These are phyloP conservation scores for Drosophila mimetica DNA, from an alignment of 2,888 invertebrate species.

Conservation along the genomic window DNA sequence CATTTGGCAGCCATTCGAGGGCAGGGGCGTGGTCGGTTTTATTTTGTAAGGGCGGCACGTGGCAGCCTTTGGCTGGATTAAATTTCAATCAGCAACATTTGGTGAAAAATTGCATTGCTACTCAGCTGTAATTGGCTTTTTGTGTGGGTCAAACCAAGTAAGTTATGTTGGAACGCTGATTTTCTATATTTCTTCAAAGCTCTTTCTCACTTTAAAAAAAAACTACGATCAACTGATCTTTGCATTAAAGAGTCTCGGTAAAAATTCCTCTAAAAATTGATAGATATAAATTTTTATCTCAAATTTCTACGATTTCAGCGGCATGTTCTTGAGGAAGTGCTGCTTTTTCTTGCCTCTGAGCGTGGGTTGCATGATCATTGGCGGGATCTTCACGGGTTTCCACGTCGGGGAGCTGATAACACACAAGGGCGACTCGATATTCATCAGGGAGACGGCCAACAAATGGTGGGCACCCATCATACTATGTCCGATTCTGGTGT, in stretches of 20 bases:
- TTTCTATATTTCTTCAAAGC: too few relatives aligned
- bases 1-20: constrained; percentile 20
- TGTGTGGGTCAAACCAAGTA: constrained; percentile 6
- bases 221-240: constrained; percentile 9
- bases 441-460: constrained; percentile 25
- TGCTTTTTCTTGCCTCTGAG: constrained; percentile 41
- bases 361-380: constrained; percentile 42
- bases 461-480: constrained; percentile 14
- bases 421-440: constrained; percentile 34
- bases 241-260: neutral
- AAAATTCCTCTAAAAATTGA: constrained; percentile 5
- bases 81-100: constrained; percentile 24
- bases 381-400: constrained; percentile 27
- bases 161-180: too few relatives aligned
- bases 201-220: neutral
- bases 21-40: constrained; percentile 21
- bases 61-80: constrained; percentile 25
- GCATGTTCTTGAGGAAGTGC: constrained; percentile 41
- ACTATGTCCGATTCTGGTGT: constrained; percentile 22
- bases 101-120: constrained; percentile 20
- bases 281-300: neutral
- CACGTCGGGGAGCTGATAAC: constrained; percentile 42
- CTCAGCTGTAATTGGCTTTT: constrained; percentile 18
- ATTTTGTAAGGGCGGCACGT: constrained; percentile 41
- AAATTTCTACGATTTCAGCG: neutral